Percentiles rank a stretch among this genome's conserved stretches.
Evolutionary conservation across 2,797 vertebrate genomes (phyloP).

Genomic region (Gallinago nigripennis): DNA sequence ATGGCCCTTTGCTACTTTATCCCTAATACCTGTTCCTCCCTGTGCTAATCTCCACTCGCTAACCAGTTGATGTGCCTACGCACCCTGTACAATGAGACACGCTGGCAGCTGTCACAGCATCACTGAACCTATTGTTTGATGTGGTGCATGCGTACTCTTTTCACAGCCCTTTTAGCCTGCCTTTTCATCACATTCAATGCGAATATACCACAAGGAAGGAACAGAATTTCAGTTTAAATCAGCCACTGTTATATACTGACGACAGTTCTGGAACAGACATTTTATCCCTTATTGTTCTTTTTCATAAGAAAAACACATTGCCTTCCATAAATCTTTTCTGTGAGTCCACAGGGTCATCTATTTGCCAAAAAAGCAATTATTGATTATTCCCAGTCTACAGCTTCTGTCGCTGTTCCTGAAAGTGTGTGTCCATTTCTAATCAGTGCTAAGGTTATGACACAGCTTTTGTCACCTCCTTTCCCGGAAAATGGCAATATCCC

Average conservation of each 20-base stretch:
- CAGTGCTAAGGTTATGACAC: slow-evolving; percentile 50
- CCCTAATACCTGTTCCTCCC: background rate
- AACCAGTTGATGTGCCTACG: background rate
- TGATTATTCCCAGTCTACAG: slow-evolving; percentile 57
- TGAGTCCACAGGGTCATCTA: slow-evolving; percentile 52
- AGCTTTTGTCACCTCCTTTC: slow-evolving; percentile 46
- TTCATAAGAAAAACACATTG: slow-evolving; percentile 50
- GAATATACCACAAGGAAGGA: background rate
- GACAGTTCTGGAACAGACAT: slow-evolving; percentile 34
- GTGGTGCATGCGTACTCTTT: background rate
- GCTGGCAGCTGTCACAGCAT: slow-evolving; percentile 29
- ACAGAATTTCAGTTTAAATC: slow-evolving; percentile 38
- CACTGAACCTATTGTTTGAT: slow-evolving; percentile 1
- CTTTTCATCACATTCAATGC: background rate
- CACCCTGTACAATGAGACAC: background rate
- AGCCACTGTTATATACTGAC: slow-evolving; percentile 5
- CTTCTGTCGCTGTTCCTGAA: slow-evolving; percentile 29
- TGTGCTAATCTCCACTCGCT: background rate
- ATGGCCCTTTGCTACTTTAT: background rate
- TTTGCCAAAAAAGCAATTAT: slow-evolving; percentile 69
- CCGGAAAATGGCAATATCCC: slow-evolving; percentile 12
- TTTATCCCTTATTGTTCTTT: slow-evolving; percentile 54
- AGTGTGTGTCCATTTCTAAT: slow-evolving; percentile 53
- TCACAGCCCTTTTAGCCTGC: background rate
- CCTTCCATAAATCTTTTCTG: slow-evolving; percentile 52